Conservation (phyloP, 2,113 vertebrate species). For the Pipa parva region DNA sequence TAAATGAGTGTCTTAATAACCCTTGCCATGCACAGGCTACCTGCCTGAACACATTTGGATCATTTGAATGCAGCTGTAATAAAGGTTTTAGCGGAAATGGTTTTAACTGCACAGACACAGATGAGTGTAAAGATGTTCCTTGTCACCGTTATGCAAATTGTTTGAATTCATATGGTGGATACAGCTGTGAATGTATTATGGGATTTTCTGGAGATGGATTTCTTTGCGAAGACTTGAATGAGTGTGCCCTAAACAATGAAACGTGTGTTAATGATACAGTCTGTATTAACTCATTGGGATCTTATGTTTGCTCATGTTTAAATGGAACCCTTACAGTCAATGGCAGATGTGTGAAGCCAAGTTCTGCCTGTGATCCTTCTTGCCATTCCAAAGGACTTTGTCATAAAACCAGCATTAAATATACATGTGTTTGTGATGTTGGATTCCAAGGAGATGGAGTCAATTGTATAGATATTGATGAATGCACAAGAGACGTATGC, state of each 20-base stretch:
- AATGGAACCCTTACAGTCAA: constrained; percentile 64
- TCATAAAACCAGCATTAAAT: constrained; percentile 56
- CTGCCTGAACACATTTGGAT: constrained; percentile 65
- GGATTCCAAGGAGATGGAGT: constrained; percentile 63
- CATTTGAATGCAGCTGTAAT: constrained; percentile 64
- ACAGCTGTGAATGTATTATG: constrained; percentile 27
- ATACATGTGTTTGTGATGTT: constrained; percentile 71
- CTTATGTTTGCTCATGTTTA: constrained; percentile 69
- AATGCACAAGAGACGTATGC: constrained; percentile 64
- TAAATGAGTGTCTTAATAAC: constrained; percentile 61
- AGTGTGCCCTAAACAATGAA: constrained; percentile 52
- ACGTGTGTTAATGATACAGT: constrained; percentile 56
- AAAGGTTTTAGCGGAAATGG: constrained; percentile 56
- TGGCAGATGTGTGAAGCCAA: constrained; percentile 57
- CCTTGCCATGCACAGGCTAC: constrained; percentile 64
- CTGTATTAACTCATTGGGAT: constrained; percentile 69
- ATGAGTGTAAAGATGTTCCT: constrained; percentile 27
- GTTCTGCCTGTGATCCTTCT: constrained; percentile 53
- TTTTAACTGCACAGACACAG: constrained; percentile 24
- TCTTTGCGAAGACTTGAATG: constrained; percentile 33
- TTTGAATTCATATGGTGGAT: constrained; percentile 23
- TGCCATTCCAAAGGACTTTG: constrained; percentile 66
- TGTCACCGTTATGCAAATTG: constrained; percentile 32
- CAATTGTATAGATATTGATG: constrained; percentile 65
- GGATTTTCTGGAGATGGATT: constrained; percentile 19